Conservation (phyloP, 2,113 vertebrate genomes). For the Zapornia atra region DNA sequence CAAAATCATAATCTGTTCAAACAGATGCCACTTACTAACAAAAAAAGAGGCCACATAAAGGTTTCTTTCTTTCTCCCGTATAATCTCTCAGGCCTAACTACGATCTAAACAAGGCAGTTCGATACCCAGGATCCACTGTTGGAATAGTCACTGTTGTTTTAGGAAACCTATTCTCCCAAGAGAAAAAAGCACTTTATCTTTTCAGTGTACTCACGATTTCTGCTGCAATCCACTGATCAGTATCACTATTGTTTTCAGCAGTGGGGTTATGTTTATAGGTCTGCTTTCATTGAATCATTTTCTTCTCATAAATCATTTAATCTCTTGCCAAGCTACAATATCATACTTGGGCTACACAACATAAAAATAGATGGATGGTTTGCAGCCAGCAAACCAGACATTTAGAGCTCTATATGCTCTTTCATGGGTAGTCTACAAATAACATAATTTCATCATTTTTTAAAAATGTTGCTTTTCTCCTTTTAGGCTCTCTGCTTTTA, state of each 20-base stretch:
- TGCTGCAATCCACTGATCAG: conserved; percentile 1
- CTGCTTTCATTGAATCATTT: not conserved
- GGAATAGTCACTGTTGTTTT: not conserved
- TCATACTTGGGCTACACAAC: not conserved
- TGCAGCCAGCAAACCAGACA: not conserved
- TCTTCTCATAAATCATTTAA: conserved; percentile 29
- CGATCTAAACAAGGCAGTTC: not conserved
- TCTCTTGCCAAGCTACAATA: not conserved
- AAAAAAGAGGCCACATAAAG: not conserved
- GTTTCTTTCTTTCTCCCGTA: not conserved
- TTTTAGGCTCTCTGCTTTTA: not conserved
- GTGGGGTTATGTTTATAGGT: not conserved
- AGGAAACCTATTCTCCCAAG: not conserved
- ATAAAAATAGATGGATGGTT: not conserved
- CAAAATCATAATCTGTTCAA: not conserved
- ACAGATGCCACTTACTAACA: not conserved
- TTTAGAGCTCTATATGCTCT: not conserved
- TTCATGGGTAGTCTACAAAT: not conserved
- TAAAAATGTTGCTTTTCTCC: not conserved
- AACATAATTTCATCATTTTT: not conserved
- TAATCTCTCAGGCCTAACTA: not conserved
- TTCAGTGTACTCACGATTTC: not conserved
- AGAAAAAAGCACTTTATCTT: not conserved
- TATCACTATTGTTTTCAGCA: not conserved
- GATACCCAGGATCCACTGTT: rapidly evolving